Evolutionary conservation across 2,888 invertebrate genomes (phyloP).

Genomic region (Ommatoiulus sabulosus): DNA sequence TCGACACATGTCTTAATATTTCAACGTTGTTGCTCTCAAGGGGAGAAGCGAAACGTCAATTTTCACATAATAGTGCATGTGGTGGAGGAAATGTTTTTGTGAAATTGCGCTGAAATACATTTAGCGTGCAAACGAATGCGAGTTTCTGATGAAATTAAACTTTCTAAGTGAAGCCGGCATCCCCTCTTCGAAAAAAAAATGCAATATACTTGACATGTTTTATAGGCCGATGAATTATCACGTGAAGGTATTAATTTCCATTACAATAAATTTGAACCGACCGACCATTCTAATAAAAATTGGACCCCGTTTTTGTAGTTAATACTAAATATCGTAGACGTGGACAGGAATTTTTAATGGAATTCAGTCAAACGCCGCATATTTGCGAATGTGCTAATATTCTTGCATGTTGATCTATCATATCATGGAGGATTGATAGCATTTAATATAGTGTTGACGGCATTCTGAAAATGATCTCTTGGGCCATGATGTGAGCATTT

Average conservation of each 20-base stretch:
- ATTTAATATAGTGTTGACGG: not conserved
- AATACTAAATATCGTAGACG: not conserved
- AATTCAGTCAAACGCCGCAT: not conserved
- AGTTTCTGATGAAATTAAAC: not conserved
- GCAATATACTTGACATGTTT: not conserved
- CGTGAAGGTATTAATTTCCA: constrained; percentile 10
- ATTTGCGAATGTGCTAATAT: not conserved
- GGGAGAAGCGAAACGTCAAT: not conserved
- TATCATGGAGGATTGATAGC: not conserved
- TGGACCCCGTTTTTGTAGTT: not conserved
- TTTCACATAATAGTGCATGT: not conserved
- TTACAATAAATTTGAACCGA: not conserved
- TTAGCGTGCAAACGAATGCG: not conserved
- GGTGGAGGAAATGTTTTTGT: not conserved
- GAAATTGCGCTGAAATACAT: not conserved
- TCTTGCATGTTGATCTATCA: constrained; percentile 2
- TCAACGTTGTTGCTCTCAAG: not conserved
- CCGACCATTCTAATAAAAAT: not conserved
- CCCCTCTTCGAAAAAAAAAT: not conserved
- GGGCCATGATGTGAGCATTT: not conserved
- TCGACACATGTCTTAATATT: constrained; percentile 34
- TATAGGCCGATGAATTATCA: not conserved
- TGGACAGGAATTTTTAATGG: not conserved
- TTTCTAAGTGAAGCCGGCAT: not conserved
- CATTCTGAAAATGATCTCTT: not conserved